Percentiles rank a stretch among this genome's conserved stretches.
Conservation (phyloP, 2,797 vertebrate genomes). For the Okamejei kenojei region DNA sequence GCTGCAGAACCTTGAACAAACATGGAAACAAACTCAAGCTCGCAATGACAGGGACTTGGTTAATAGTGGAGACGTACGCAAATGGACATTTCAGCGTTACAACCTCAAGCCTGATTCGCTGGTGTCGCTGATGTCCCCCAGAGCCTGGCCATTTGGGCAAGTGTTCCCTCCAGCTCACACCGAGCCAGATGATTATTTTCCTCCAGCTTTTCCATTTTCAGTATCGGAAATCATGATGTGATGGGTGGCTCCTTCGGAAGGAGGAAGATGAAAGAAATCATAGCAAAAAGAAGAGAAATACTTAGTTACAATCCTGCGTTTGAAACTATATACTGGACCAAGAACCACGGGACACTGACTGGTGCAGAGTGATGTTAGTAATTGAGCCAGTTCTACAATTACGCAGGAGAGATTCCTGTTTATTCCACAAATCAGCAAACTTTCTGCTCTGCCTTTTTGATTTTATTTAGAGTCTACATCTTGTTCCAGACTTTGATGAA, state of each 20-base stretch:
- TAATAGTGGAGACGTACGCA: not conserved
- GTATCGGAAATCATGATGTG: not conserved
- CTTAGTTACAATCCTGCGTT: not conserved
- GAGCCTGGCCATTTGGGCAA: not conserved
- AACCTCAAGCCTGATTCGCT: not conserved
- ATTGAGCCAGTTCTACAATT: not conserved
- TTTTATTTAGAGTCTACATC: not conserved
- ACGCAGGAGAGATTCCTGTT: not conserved
- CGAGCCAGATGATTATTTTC: not conserved
- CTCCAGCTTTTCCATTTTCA: not conserved
- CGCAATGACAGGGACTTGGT: not conserved
- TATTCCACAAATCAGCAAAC: not conserved
- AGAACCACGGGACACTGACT: not conserved
- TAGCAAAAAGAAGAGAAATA: conserved; percentile 17
- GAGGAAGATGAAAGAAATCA: not conserved
- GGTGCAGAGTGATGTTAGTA: not conserved
- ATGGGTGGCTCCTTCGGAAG: not conserved
- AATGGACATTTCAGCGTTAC: not conserved
- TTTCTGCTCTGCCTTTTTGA: not conserved
- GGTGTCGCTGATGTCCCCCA: not conserved
- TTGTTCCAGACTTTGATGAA: conserved; percentile 14
- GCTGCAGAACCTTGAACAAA: conserved; percentile 25
- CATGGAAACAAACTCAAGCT: not conserved
- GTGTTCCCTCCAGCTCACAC: conserved; percentile 21
- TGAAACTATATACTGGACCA: conserved; percentile 9